A percentile compares a stretch with the other conserved stretches of the same genome.
Evolutionary conservation across 2,888 invertebrate species (phyloP).

Genomic region (Parelbella ahira): DNA sequence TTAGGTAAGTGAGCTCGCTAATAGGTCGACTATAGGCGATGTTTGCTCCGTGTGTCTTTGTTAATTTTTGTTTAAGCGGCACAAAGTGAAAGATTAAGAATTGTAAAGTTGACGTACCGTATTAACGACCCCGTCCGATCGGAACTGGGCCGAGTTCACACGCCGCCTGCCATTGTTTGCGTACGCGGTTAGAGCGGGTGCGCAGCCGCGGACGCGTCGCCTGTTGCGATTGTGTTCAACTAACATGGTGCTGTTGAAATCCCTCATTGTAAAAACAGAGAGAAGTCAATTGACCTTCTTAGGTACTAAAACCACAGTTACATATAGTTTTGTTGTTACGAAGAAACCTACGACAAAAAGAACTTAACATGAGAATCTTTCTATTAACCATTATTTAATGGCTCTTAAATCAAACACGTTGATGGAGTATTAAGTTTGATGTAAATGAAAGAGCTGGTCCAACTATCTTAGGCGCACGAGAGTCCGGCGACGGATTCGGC

Average conservation of each 20-base stretch:
- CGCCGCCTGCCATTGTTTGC: conserved; percentile 57
- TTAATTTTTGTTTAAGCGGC: conserved; percentile 67
- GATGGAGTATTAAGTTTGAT: conserved; percentile 61
- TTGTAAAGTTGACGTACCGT: conserved; percentile 54
- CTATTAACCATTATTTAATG: conserved; percentile 47
- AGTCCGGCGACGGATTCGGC: conserved; percentile 44
- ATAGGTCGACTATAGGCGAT: conserved; percentile 47
- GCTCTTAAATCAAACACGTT: conserved; percentile 44
- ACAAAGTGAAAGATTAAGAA: conserved; percentile 74
- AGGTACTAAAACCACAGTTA: too few relatives aligned
- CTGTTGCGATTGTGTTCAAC: conserved; percentile 32
- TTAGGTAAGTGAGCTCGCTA: conserved; percentile 50
- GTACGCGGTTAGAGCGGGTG: conserved; percentile 53
- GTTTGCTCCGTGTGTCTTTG: conserved; percentile 60
- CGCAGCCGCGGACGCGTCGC: conserved; percentile 56
- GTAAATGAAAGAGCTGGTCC: conserved; percentile 67
- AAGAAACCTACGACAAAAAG: too few relatives aligned
- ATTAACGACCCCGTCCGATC: conserved; percentile 62
- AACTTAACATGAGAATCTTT: too few relatives aligned
- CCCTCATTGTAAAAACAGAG: conserved; percentile 10
- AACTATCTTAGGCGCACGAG: conserved; percentile 63
- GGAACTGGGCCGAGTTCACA: conserved; percentile 65
- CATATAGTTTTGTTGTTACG: too few relatives aligned
- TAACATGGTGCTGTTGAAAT: conserved; percentile 10
- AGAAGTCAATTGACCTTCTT: too few relatives aligned